phyloP scores from a whole-genome alignment of 2,888 invertebrate genomes.

The Xanthorhoe spadicearia region DNA sequence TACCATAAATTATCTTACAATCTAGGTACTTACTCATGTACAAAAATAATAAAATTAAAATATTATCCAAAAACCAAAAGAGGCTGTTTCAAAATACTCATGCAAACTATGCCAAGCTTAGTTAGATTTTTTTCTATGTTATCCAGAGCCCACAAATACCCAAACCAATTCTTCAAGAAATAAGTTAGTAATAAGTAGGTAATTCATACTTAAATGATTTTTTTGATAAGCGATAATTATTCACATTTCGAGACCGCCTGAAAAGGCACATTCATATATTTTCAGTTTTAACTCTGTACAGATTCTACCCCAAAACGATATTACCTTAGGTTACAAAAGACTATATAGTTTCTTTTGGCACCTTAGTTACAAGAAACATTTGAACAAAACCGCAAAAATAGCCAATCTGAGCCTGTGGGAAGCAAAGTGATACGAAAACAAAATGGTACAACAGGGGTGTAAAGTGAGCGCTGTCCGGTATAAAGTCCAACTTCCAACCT shows the following conservation, averaged over 20 bases:
- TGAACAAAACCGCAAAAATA: constrained; percentile 29
- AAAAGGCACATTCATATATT: constrained; percentile 18
- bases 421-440: constrained; percentile 34
- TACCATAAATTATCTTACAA: too few relatives aligned
- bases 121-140: constrained; percentile 33
- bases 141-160: constrained; percentile 17
- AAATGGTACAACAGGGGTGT: constrained; percentile 55
- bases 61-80: constrained; percentile 75
- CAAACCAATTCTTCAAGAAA: constrained; percentile 18
- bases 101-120: constrained; percentile 53
- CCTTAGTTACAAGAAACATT: too few relatives aligned
- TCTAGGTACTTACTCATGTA: background rate
- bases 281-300: background rate
- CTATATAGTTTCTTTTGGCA: constrained; percentile 2
- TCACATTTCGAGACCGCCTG: constrained; percentile 19
- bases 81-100: constrained; percentile 84
- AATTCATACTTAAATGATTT: background rate
- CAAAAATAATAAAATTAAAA: constrained; percentile 26
- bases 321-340: too few relatives aligned
- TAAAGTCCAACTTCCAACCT: constrained; percentile 91
- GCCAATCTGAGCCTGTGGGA: constrained; percentile 35
- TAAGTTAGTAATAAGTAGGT: constrained; percentile 11
- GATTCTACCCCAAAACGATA: background rate
- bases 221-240: constrained; percentile 15
- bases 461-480: constrained; percentile 62